A percentile compares a stretch with the other conserved stretches of the same genome.
Evolutionary conservation across 2,888 invertebrate genomes (phyloP).

Genomic region (Aspidiotus rigidus): DNA sequence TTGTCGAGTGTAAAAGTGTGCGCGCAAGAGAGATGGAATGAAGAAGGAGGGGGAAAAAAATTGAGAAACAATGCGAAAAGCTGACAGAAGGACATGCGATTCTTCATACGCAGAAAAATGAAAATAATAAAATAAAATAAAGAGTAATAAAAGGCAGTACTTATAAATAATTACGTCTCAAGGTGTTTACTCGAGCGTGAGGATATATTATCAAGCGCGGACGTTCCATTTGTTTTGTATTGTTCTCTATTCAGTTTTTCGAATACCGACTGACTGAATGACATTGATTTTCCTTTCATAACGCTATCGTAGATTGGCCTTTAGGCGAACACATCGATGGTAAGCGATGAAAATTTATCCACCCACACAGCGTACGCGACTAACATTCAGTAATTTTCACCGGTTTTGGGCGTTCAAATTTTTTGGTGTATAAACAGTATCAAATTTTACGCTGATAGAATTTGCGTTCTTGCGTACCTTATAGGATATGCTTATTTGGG

Average conservation of each 20-base stretch:
- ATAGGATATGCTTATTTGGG: too few species aligned
- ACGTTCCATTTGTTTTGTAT: constrained; percentile 16
- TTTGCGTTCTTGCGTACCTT: too few species aligned
- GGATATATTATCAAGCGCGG: constrained; percentile 15
- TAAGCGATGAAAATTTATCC: constrained; percentile 6
- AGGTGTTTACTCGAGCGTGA: constrained; percentile 29
- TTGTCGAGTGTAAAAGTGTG: not conserved
- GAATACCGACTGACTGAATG: not conserved
- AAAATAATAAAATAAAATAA: constrained; percentile 13
- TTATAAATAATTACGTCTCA: constrained; percentile 32
- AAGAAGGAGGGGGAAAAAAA: not conserved
- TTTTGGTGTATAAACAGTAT: too few species aligned
- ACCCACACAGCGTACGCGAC: too few species aligned
- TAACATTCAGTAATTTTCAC: too few species aligned
- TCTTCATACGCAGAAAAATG: constrained; percentile 9
- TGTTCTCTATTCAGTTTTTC: constrained; percentile 6
- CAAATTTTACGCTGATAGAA: too few species aligned
- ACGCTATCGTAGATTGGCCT: not conserved
- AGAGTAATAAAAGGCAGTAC: constrained; percentile 32
- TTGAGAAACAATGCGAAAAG: constrained; percentile 12
- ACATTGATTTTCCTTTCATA: constrained; percentile 15
- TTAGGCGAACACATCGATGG: not conserved
- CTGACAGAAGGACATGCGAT: constrained; percentile 18
- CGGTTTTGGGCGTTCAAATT: too few species aligned
- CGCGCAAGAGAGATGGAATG: too few species aligned